phyloP scores from a whole-genome alignment of 2,797 vertebrate genomes.

The Danionella dracula region DNA sequence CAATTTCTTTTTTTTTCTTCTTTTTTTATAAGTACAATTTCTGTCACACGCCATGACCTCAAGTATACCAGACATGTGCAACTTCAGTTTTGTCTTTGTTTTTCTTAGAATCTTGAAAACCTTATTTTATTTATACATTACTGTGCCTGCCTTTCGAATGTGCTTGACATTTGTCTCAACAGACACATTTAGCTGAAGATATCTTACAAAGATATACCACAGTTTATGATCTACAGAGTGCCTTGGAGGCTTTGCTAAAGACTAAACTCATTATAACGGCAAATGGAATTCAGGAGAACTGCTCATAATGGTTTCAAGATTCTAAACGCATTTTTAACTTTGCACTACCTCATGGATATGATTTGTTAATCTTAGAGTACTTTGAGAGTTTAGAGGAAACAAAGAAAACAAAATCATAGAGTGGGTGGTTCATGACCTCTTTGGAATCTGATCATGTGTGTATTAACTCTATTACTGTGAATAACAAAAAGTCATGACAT shows the following conservation, averaged over 20 bases:
- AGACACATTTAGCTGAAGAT: constrained; percentile 28
- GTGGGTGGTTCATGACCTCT: background rate
- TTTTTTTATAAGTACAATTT: too few relatives aligned
- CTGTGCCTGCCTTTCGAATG: constrained; percentile 2
- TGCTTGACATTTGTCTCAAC: constrained; percentile 24
- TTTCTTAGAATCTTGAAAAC: constrained; percentile 12
- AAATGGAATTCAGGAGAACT: constrained; percentile 36
- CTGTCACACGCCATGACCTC: too few relatives aligned
- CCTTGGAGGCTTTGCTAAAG: constrained; percentile 31
- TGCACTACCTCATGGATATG: constrained; percentile 20
- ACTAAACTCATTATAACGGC: constrained; percentile 37
- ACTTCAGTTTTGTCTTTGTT: background rate
- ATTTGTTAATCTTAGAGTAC: constrained; percentile 4
- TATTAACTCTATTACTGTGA: background rate
- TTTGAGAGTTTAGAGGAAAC: constrained; percentile 12
- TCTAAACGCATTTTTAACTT: constrained; percentile 28
- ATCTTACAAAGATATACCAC: constrained; percentile 26
- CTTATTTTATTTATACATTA: constrained; percentile 21
- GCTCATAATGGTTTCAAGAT: constrained; percentile 29
- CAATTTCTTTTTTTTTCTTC: too few relatives aligned
- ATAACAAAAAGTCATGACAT: background rate
- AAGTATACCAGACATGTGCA: too few relatives aligned
- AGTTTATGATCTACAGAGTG: constrained; percentile 41
- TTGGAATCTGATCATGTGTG: background rate
- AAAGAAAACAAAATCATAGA: constrained; percentile 18